Percentiles rank a stretch among this genome's conserved stretches.
Evolutionary conservation across 2,797 vertebrate genomes (phyloP).

Genomic region (Kryptopterus vitreolus): DNA sequence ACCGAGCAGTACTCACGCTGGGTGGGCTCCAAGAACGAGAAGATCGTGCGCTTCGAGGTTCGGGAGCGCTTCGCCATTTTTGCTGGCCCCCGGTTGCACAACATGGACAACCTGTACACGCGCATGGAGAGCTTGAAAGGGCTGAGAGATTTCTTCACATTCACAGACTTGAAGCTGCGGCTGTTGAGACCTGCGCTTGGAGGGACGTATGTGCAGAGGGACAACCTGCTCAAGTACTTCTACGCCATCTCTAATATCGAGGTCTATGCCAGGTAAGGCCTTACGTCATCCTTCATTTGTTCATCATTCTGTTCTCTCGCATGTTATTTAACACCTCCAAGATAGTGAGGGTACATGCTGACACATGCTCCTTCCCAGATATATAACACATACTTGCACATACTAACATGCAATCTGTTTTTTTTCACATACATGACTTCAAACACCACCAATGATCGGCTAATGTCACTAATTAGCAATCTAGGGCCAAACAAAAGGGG

Average conservation of each 20-base stretch:
- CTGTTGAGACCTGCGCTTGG: slow-evolving; percentile 90
- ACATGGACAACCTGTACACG: slow-evolving; percentile 93
- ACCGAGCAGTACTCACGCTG: slow-evolving; percentile 93
- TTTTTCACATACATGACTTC: too few species aligned
- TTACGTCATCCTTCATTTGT: background rate
- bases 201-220: slow-evolving; percentile 90
- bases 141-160: slow-evolving; percentile 93
- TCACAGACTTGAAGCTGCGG: slow-evolving; percentile 91
- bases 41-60: slow-evolving; percentile 92
- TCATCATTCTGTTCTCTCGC: background rate
- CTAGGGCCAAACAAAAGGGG: too few species aligned
- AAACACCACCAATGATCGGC: too few species aligned
- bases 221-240: slow-evolving; percentile 93
- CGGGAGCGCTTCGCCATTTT: slow-evolving; percentile 90
- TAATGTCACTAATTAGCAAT: too few species aligned
- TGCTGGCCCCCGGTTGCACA: slow-evolving; percentile 88
- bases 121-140: slow-evolving; percentile 94
- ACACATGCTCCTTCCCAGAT: background rate
- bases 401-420: background rate
- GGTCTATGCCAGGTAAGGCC: slow-evolving; percentile 88
- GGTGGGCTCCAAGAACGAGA: slow-evolving; percentile 88
- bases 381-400: background rate
- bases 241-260: slow-evolving; percentile 96
- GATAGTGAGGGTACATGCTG: background rate
- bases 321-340: background rate